Percentiles rank a stretch among this genome's conserved stretches.
Conservation (phyloP, 35 echinoderm and acorn worm genomes). For the Amphiura filiformis region DNA sequence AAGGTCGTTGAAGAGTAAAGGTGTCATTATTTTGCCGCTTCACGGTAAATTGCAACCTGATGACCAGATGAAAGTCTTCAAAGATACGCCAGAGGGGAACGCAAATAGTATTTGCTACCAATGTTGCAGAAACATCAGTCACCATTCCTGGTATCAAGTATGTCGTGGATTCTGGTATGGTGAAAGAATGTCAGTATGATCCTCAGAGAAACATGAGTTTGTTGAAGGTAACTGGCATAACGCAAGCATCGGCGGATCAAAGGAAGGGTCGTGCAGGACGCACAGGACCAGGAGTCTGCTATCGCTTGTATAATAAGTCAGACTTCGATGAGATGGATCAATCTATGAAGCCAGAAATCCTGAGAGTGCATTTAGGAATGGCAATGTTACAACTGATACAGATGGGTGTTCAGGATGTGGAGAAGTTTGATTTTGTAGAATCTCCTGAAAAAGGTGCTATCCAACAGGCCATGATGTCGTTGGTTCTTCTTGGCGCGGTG, state of each 20-base stretch:
- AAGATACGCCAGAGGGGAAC: neutral
- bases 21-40: slow-evolving; percentile 20
- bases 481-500: slow-evolving; percentile 41
- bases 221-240: slow-evolving; percentile 35
- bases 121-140: slow-evolving; percentile 53
- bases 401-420: slow-evolving; percentile 24
- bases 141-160: slow-evolving; percentile 45
- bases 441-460: slow-evolving; percentile 30
- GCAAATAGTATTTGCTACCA: slow-evolving; percentile 44
- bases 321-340: slow-evolving; percentile 27
- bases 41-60: slow-evolving; percentile 37
- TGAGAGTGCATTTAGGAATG: slow-evolving; percentile 49
- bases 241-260: slow-evolving; percentile 36
- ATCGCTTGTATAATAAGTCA: slow-evolving; percentile 27
- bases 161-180: slow-evolving; percentile 43
- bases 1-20: neutral
- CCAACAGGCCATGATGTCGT: slow-evolving; percentile 11
- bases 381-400: slow-evolving; percentile 35
- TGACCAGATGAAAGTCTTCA: slow-evolving; percentile 45
- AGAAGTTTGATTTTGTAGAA: slow-evolving; percentile 43
- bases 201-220: slow-evolving; percentile 41
- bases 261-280: slow-evolving; percentile 43
- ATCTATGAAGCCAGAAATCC: slow-evolving; percentile 43
- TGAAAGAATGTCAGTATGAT: slow-evolving; percentile 53
- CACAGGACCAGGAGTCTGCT: slow-evolving; percentile 21